Evolutionary conservation across 1,140 invertebrate species (phyloP), one percentile per base, ranked within the genome.

Genomic region (Hermatobates lingyangjiaoensis): DNA sequence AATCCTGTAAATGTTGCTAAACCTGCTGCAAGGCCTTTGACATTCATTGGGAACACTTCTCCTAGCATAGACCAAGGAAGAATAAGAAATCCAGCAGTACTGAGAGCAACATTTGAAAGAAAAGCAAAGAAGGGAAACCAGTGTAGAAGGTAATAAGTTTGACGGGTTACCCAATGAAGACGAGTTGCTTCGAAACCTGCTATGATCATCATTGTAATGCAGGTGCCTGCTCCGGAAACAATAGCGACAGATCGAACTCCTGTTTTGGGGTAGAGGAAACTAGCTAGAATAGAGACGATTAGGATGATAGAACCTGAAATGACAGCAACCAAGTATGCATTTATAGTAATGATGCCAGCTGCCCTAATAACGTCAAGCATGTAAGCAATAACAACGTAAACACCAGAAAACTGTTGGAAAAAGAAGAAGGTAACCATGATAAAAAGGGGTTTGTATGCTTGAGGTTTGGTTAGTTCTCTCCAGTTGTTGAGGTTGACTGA

Each of bases 361-460:
- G 69, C 62, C 12, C 65, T 56, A 51, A 75, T 76, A 49, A 75
- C 68, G 10, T 74, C 70, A 2, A 78, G 72, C 2, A 78, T 74
- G 58, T 81, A 82, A 57, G 80, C 79, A 54, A 81, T 77, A 1
- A 83, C 66, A 1, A 76, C 75, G 61, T 81, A 77, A 28, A 67
- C 65, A 5, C 75, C 76, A 1, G 72, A 69, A 1, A 74, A 58
- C 60, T 78, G 75, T 61, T 78, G 76, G 7, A 75, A 66, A 0
- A 71, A 44, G 54, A 76, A 70, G 27, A 77, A 61, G 2, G 66
- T 40, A 0, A 70, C 38, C 3, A 75, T 63, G 7, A 75, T 68
- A 0, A 66, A 38, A 0, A 73, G 56, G 2, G 76, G 75, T 56
- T 75, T 76, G 53, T 58, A 60, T 2, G 54, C 60, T 52, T 59